Conservation (phyloP, 2,888 invertebrate genomes). For the Cryptocheilus praepositus region DNA sequence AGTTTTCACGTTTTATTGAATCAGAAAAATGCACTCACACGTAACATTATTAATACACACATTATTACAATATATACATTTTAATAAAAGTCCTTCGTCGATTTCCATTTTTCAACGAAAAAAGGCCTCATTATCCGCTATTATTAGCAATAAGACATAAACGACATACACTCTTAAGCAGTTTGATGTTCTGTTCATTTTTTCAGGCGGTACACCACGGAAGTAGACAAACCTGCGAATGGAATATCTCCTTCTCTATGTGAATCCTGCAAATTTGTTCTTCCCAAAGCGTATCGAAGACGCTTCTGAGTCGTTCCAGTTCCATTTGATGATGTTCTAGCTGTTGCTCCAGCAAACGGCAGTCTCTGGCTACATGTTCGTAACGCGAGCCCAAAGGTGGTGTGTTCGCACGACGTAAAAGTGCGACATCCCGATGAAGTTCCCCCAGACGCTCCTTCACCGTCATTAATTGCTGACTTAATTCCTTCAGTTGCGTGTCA, state of each 20-base stretch:
- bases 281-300: constrained; percentile 83
- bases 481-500: constrained; percentile 78
- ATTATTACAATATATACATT: too few species aligned
- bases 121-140: too few species aligned
- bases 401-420: constrained; percentile 78
- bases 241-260: constrained; percentile 83
- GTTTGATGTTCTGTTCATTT: too few species aligned
- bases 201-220: too few species aligned
- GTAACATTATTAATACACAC: too few species aligned
- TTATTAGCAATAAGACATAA: too few species aligned
- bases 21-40: too few species aligned
- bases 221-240: constrained; percentile 74
- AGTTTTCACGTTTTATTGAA: too few species aligned
- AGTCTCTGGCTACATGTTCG: constrained; percentile 78
- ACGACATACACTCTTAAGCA: too few species aligned
- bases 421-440: constrained; percentile 82
- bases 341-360: constrained; percentile 79
- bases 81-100: too few species aligned
- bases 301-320: constrained; percentile 78
- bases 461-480: constrained; percentile 79
- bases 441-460: constrained; percentile 82
- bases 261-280: constrained; percentile 83
- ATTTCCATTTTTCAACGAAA: too few species aligned
- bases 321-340: constrained; percentile 80
- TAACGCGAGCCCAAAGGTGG: constrained; percentile 75